Conservation (phyloP, 2,113 vertebrate genomes). For the Perca schrenkii region DNA sequence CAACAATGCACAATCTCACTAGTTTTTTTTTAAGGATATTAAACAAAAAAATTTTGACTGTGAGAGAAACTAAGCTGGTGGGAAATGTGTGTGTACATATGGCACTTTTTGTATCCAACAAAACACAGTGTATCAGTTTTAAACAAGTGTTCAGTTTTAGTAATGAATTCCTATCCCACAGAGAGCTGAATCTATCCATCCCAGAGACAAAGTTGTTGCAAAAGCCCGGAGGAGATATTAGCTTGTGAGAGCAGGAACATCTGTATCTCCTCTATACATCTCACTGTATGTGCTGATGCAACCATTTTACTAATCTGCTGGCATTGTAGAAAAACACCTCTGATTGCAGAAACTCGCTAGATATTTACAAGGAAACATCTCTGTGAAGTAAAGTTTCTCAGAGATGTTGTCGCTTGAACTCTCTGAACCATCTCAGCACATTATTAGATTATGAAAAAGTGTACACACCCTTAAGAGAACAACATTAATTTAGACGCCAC, state of each 20-base stretch:
- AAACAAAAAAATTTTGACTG: neutral
- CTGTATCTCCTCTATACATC: slow-evolving; percentile 49
- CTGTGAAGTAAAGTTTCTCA: slow-evolving; percentile 15
- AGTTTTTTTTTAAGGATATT: neutral
- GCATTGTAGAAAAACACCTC: slow-evolving; percentile 43
- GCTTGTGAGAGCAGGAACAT: slow-evolving; percentile 49
- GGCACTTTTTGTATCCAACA: neutral
- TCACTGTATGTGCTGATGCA: slow-evolving; percentile 58
- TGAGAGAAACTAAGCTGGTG: neutral
- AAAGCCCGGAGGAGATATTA: slow-evolving; percentile 54
- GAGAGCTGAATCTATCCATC: slow-evolving; percentile 38
- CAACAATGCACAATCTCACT: neutral
- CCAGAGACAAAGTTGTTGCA: slow-evolving; percentile 30
- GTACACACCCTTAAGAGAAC: slow-evolving; percentile 6
- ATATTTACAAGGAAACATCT: slow-evolving; percentile 35
- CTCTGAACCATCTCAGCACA: slow-evolving; percentile 12
- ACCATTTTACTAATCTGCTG: slow-evolving; percentile 58
- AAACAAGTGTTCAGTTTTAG: slow-evolving; percentile 20
- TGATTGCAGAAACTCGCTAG: slow-evolving; percentile 3
- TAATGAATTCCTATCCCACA: slow-evolving; percentile 4
- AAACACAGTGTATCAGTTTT: slow-evolving; percentile 16
- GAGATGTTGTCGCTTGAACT: slow-evolving; percentile 34
- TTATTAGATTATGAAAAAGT: slow-evolving; percentile 8
- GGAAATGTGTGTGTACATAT: neutral
- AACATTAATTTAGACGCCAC: slow-evolving; percentile 27